Base-by-base conservation (phyloP, 2,888 invertebrate genomes). In the Conchocele bisecta region DNA sequence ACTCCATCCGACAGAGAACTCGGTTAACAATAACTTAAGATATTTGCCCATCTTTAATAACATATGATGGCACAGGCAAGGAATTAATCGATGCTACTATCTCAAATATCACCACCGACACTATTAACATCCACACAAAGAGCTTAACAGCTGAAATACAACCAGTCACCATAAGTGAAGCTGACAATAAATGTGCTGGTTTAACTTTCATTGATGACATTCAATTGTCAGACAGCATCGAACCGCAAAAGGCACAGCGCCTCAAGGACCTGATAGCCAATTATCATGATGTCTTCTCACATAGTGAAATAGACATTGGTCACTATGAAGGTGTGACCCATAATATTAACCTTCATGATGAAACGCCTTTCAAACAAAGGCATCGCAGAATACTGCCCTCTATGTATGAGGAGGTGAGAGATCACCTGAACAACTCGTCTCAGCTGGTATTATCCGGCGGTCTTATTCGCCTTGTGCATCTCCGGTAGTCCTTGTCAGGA, bases 221-320 rank as follows among this genome's bases (percentile, higher is more conserved):
- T n/a, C n/a, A n/a, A n/a, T n/a, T n/a, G n/a, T n/a, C n/a, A n/a
- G n/a, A n/a, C n/a, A n/a, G n/a, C n/a, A n/a, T n/a, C n/a, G n/a
- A n/a, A n/a, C n/a, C n/a, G n/a, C n/a, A n/a, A n/a, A n/a, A n/a
- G n/a, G n/a, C n/a, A n/a, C n/a, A n/a, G n/a, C n/a, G n/a, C n/a
- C 17, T 20, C 20, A n/a, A 17, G 17, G 33, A 7, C 11, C 26
- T 54, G 22, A 35, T 54, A 9, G 20, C 17, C 17, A 3, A 54
- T 2, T 26, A 15, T 28, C 20, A 57, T 6, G 57, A 57, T 22
- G 31, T 41, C n/a, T n/a, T n/a, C n/a, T n/a, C n/a, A n/a, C n/a
- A n/a, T n/a, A n/a, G n/a, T n/a, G n/a, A n/a, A n/a, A 26, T 11
- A 28, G 57, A 59, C 22, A 59, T 59, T 22, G 46, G 46, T 7